phyloP scores from a whole-genome alignment of 2,888 invertebrate species.

The Galerucella pusilla region DNA sequence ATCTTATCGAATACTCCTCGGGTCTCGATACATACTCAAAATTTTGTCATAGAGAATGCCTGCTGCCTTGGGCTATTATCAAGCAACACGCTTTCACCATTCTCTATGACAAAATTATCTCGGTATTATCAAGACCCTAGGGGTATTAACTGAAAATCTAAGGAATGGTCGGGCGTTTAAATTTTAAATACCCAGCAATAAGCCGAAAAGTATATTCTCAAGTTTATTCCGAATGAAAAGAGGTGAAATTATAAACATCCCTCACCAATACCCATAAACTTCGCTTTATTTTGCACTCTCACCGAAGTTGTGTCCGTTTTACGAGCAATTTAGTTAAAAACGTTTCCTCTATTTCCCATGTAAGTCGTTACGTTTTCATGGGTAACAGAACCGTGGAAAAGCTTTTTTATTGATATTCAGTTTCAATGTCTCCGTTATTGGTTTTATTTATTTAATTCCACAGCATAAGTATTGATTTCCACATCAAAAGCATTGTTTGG shows the following conservation, averaged over 20 bases:
- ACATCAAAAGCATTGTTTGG: constrained; percentile 27
- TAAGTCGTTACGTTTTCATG: constrained; percentile 34
- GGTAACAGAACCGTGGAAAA: constrained; percentile 31
- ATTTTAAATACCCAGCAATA: background rate
- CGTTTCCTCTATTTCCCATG: constrained; percentile 38
- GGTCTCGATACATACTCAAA: too few species aligned
- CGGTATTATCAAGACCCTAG: too few species aligned
- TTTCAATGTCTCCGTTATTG: constrained; percentile 31
- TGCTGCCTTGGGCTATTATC: too few species aligned
- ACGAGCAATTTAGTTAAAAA: constrained; percentile 38
- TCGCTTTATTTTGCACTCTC: constrained; percentile 32
- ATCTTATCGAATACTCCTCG: too few species aligned
- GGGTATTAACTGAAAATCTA: too few species aligned
- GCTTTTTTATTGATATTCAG: constrained; percentile 41
- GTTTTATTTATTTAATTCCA: constrained; percentile 40
- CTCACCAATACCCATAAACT: constrained; percentile 14
- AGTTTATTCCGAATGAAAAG: constrained; percentile 21
- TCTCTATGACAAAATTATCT: too few species aligned
- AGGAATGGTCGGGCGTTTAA: too few species aligned
- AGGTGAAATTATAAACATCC: constrained; percentile 17
- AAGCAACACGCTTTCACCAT: too few species aligned
- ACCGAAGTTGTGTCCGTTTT: constrained; percentile 41
- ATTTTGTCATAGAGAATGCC: too few species aligned
- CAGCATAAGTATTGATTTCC: constrained; percentile 35
- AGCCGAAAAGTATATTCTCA: constrained; percentile 3